These are phyloP conservation scores for Macrotrachela quadricornifera DNA, from an alignment of 1,140 invertebrate species.

Conservation along the genomic window DNA sequence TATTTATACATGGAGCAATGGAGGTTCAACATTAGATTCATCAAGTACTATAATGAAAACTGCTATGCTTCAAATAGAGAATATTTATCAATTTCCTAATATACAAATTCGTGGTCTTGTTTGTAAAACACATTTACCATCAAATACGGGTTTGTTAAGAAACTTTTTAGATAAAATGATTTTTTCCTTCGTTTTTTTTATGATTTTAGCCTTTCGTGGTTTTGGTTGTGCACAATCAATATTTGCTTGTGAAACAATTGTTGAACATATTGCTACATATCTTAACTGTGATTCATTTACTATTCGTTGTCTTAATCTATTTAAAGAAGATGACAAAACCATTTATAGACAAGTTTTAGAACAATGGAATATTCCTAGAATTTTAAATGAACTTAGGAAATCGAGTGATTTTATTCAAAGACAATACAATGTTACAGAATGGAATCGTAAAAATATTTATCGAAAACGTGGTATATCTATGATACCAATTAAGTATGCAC, in stretches of 20 bases:
- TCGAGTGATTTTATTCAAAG: slow-evolving; percentile 45
- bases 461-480: slow-evolving; percentile 63
- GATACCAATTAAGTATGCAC: slow-evolving; percentile 68
- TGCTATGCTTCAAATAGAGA: slow-evolving; percentile 47
- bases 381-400: slow-evolving; percentile 57
- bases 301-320: slow-evolving; percentile 52
- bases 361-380: slow-evolving; percentile 50
- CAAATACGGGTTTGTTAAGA: slow-evolving; percentile 24
- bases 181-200: neutral
- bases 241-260: slow-evolving; percentile 19
- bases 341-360: slow-evolving; percentile 53
- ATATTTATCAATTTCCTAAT: slow-evolving; percentile 22
- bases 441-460: slow-evolving; percentile 59
- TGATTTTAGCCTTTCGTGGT: slow-evolving; percentile 16
- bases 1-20: too few relatives aligned
- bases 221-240: slow-evolving; percentile 29
- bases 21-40: slow-evolving; percentile 59
- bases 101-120: slow-evolving; percentile 15
- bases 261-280: slow-evolving; percentile 18
- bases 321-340: slow-evolving; percentile 51
- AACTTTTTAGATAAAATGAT: neutral
- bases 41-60: slow-evolving; percentile 52
- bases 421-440: slow-evolving; percentile 39
- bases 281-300: slow-evolving; percentile 17
- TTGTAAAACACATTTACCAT: slow-evolving; percentile 28